Percentiles rank a stretch among this genome's conserved stretches.
These are phyloP conservation scores for Zaprionus bogoriensis DNA, from an alignment of 2,888 invertebrate species.

Conservation along the genomic window DNA sequence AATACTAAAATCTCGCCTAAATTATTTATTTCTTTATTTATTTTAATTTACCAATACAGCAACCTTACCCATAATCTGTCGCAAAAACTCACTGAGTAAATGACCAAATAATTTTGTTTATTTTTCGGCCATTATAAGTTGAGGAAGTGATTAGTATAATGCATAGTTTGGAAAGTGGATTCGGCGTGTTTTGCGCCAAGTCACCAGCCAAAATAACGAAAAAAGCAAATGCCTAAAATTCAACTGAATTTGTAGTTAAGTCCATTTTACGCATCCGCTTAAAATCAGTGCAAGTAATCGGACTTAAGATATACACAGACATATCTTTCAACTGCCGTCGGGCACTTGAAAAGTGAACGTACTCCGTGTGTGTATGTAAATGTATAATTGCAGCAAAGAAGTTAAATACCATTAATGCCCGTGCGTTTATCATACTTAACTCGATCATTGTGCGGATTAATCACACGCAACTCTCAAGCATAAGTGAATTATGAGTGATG, in stretches of 20 bases:
- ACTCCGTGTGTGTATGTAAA: not conserved
- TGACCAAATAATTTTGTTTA: not conserved
- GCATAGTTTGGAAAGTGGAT: conserved; percentile 34
- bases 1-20: too few species aligned
- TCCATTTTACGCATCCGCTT: conserved; percentile 16
- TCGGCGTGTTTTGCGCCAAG: not conserved
- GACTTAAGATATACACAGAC: conserved; percentile 1
- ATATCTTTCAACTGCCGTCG: not conserved
- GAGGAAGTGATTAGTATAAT: conserved; percentile 46
- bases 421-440: not conserved
- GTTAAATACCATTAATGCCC: conserved; percentile 7
- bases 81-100: conserved; percentile 7
- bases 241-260: conserved; percentile 3
- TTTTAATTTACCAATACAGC: too few species aligned
- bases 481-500: not conserved
- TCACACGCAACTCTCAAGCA: not conserved
- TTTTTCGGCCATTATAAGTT: conserved; percentile 5
- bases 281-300: conserved; percentile 23
- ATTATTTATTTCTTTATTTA: too few species aligned
- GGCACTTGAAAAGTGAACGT: conserved; percentile 28
- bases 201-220: not conserved
- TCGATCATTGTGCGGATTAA: conserved; percentile 2
- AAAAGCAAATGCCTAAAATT: not conserved
- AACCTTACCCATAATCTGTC: not conserved
- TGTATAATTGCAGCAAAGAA: conserved; percentile 4